A percentile compares a stretch with the other conserved stretches of the same genome.
Evolutionary conservation across 2,797 vertebrate species (phyloP).

Genomic region (Rhodeus uyekii): DNA sequence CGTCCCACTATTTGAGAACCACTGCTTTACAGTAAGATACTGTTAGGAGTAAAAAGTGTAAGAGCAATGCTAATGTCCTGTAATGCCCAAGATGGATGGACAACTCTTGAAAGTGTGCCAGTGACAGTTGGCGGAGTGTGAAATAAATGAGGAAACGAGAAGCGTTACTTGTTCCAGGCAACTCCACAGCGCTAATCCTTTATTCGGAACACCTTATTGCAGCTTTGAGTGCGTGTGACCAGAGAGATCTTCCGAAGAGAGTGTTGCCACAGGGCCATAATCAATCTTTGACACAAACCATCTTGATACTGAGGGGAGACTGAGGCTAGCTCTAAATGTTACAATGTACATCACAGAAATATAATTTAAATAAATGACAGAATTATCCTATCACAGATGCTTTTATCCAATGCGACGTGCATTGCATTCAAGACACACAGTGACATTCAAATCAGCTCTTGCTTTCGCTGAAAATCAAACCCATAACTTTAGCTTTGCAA

Average conservation of each 20-base stretch:
- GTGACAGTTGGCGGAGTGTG: slow-evolving; percentile 1
- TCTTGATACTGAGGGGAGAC: not conserved
- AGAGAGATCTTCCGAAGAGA: not conserved
- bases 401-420: no score
- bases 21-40: no score
- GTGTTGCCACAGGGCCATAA: not conserved
- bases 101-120: not conserved
- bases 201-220: not conserved
- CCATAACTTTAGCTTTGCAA: no score
- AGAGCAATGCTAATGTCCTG: not conserved
- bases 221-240: not conserved
- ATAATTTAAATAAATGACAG: no score
- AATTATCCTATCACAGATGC: no score
- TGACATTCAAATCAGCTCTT: no score
- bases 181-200: not conserved
- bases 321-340: not conserved
- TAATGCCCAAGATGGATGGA: not conserved
- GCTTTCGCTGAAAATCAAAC: no score
- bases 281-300: not conserved
- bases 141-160: slow-evolving; percentile 7
- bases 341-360: no score
- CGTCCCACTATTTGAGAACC: no score
- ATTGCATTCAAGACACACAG: no score
- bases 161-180: not conserved
- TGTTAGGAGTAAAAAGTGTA: not conserved